These are phyloP conservation scores for Masticophis lateralis DNA, from an alignment of 2,797 vertebrate species.

Conservation along the genomic window DNA sequence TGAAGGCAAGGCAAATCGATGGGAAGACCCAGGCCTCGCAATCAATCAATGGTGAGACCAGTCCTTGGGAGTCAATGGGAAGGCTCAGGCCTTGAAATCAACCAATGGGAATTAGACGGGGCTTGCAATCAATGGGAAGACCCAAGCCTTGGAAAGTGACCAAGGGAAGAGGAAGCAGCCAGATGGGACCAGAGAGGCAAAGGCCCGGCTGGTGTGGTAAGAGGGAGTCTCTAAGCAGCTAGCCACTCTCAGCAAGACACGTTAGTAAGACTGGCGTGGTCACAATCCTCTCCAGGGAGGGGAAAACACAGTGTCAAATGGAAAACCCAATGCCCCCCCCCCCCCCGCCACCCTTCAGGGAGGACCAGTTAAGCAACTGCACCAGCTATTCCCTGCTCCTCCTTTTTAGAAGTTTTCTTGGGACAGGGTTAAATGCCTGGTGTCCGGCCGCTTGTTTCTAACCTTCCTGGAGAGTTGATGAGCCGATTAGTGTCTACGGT, in stretches of 20 bases:
- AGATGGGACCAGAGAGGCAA: slow-evolving; percentile 73
- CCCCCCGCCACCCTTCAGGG: neutral
- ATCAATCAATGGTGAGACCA: too few relatives aligned
- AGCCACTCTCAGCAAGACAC: slow-evolving; percentile 70
- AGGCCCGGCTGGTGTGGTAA: slow-evolving; percentile 68
- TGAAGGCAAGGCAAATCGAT: neutral
- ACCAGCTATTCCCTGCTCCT: neutral
- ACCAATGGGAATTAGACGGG: rapidly evolving
- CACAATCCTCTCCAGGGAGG: slow-evolving; percentile 69
- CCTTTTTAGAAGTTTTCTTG: neutral
- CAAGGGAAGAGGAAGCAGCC: slow-evolving; percentile 37
- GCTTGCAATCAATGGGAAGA: neutral
- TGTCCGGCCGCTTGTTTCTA: slow-evolving; percentile 75
- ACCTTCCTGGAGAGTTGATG: slow-evolving; percentile 69
- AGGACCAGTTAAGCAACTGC: neutral
- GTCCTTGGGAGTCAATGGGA: too few relatives aligned
- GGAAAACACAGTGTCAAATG: neutral
- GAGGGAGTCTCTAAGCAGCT: slow-evolving; percentile 77
- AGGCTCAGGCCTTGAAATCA: neutral
- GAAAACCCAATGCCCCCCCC: neutral
- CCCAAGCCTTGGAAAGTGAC: neutral
- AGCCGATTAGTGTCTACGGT: slow-evolving; percentile 76
- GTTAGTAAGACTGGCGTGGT: slow-evolving; percentile 74
- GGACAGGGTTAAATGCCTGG: neutral
- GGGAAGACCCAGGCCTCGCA: too few relatives aligned